Evolutionary conservation across 1,140 invertebrate genomes (phyloP), one percentile per base, ranked within the genome.

Genomic region (Diachasma alloeum): DNA sequence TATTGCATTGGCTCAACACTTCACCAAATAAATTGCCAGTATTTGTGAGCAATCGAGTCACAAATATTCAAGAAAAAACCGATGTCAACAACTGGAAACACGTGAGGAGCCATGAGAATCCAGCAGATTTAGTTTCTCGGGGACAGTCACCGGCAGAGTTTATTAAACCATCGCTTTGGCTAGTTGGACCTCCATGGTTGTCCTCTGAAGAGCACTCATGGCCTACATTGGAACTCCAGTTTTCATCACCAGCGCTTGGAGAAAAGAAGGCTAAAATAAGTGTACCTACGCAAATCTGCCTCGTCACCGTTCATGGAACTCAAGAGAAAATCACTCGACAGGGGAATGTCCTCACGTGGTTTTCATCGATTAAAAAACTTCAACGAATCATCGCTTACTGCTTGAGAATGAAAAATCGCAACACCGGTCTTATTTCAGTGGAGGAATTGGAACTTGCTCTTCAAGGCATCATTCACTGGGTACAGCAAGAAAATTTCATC

Each of bases 381-480:
- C 44, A 48, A 48, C 44, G 44, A 15, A n/a, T 48, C 5, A 48
- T 77, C 0, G 67, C 78, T 36, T 59, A 72, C 10, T 79, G 78
- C 53, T 26, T 77, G 0, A 72, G 78, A 1, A 53, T 79, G 31
- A 75, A 72, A 42, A 46, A 0, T 13, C 63, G 46, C 39, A 75
- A 75, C 22, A 68, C n/a, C 10, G 72, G 67, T 11, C 8, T 13
- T 8, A 31, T 79, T 3, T 19, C 15, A 0, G 0, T 36, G 0
- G n/a, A 73, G 0, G 79, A 80, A 56, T 13, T 76, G 4, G 17
- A 36, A 0, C 10, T 46, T 4, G 63, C 79, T 4, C n/a, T 48
- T 11, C 44, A 15, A 4, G 11, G 3, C 3, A 11, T 48, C n/a
- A n/a, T 48, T 11, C 13, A 48, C 13, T 26, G 1, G 26, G 46